These are phyloP conservation scores for Mesembrinibis cayennensis DNA, from an alignment of 2,113 vertebrate genomes.

Conservation along the genomic window DNA sequence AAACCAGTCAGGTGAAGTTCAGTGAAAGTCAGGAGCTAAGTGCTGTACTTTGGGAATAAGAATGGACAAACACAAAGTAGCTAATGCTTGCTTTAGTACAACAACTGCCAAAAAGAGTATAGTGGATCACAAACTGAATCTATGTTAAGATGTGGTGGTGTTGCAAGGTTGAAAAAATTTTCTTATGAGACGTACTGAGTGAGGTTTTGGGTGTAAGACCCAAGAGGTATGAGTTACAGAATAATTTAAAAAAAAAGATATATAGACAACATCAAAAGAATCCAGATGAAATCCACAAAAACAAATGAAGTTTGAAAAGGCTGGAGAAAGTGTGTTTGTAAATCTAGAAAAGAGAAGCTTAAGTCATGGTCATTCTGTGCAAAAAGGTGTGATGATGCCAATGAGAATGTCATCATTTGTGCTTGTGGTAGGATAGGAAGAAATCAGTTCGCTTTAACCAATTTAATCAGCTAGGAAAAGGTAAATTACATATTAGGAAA, in stretches of 20 bases:
- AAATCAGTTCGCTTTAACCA: background rate
- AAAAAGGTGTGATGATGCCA: background rate
- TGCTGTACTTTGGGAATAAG: background rate
- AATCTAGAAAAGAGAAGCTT: background rate
- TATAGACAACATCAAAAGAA: background rate
- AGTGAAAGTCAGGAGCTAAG: background rate
- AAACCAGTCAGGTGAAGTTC: background rate
- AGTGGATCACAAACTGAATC: background rate
- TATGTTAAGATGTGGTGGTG: rapidly evolving
- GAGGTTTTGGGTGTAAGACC: background rate
- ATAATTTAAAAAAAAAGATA: background rate
- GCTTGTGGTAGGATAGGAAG: background rate
- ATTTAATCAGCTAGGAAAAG: background rate
- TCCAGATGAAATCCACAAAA: background rate
- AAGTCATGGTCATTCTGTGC: background rate
- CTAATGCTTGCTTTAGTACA: background rate
- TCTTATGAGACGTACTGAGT: background rate
- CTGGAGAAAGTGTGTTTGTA: background rate
- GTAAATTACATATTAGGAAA: background rate
- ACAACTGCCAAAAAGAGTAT: background rate
- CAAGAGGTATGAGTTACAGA: background rate
- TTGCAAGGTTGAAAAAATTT: background rate
- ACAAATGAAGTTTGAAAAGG: background rate
- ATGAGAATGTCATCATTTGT: background rate
- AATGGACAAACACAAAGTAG: background rate